Conservation (phyloP, 2,797 vertebrate genomes). For the Crypturellus tataupa region DNA sequence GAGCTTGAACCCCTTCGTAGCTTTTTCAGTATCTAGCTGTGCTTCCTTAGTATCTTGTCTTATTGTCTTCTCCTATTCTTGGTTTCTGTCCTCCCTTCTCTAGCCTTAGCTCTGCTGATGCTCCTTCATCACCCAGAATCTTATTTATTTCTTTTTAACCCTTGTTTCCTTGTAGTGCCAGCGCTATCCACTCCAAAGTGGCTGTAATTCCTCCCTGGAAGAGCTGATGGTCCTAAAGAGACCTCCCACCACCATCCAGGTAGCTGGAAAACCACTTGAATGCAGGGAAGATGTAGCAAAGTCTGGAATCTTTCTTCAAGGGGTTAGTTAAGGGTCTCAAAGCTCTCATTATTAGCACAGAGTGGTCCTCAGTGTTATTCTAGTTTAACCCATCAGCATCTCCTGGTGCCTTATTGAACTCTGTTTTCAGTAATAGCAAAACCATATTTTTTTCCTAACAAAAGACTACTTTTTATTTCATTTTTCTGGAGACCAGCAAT, state of each 20-base stretch:
- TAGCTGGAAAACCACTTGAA: neutral
- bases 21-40: neutral
- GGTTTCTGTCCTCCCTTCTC: neutral
- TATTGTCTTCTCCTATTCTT: neutral
- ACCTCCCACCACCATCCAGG: rapidly evolving
- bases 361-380: neutral
- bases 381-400: rapidly evolving
- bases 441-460: neutral
- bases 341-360: neutral
- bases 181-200: neutral
- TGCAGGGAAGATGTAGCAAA: neutral
- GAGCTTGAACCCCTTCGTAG: neutral
- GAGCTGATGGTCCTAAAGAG: neutral
- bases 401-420: neutral
- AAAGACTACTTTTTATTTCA: neutral
- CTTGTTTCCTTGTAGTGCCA: neutral
- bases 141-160: neutral
- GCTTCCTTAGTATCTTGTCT: neutral
- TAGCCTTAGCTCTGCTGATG: neutral
- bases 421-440: neutral
- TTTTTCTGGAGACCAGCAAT: neutral
- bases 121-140: neutral
- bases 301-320: neutral
- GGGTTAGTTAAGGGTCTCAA: neutral
- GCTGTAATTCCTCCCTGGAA: neutral